phyloP scores from a whole-genome alignment of 2,797 vertebrate species.

The Nyctibius grandis region DNA sequence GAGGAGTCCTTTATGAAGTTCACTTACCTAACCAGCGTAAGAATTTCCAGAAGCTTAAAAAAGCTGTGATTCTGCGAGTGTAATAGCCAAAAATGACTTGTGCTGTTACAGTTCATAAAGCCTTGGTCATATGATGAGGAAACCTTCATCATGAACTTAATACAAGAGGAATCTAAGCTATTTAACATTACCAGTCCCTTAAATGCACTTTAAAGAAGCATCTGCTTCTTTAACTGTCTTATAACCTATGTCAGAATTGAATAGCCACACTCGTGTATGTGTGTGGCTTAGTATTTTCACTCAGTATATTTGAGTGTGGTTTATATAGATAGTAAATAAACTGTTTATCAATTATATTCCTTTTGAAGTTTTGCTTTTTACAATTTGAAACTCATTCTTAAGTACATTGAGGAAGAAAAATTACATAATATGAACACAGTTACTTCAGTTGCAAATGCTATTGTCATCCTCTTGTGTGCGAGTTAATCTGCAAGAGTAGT shows the following conservation, averaged over 20 bases:
- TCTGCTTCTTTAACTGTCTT: neutral
- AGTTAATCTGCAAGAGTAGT: neutral
- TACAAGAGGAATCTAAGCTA: neutral
- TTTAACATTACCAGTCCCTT: neutral
- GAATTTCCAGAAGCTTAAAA: neutral
- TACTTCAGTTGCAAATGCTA: neutral
- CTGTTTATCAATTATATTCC: neutral
- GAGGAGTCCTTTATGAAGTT: neutral
- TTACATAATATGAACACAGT: neutral
- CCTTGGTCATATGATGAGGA: neutral
- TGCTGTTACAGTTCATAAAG: neutral
- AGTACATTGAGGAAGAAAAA: neutral
- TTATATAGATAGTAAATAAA: neutral
- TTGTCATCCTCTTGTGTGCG: neutral
- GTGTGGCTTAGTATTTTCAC: neutral
- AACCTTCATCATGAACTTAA: neutral
- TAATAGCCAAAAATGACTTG: neutral
- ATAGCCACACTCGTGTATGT: accelerated
- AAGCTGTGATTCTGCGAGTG: too few species aligned
- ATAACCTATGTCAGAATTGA: neutral
- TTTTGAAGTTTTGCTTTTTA: neutral
- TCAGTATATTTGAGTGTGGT: neutral
- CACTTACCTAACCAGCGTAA: neutral
- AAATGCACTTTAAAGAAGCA: neutral
- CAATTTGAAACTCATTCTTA: neutral